Evolutionary conservation across 2,797 vertebrate species (phyloP).

Genomic region (Macropus fuliginosus): DNA sequence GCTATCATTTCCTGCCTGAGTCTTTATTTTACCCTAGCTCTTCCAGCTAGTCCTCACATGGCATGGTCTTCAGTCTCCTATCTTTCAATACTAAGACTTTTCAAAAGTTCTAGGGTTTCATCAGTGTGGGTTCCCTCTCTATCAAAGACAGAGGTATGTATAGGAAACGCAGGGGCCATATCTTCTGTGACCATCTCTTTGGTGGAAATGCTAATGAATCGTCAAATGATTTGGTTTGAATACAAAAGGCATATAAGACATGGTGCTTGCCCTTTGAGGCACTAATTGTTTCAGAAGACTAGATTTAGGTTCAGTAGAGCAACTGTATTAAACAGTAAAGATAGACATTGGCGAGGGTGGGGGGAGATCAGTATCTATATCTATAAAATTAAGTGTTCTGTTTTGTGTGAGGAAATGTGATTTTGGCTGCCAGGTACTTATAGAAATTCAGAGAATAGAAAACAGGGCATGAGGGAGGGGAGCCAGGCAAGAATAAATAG

Average conservation of each 20-base stretch:
- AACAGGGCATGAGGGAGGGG: neutral
- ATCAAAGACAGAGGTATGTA: neutral
- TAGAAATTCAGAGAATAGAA: slow-evolving; percentile 24
- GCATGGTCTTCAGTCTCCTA: neutral
- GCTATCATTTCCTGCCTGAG: neutral
- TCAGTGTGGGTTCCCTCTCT: neutral
- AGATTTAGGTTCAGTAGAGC: slow-evolving; percentile 35
- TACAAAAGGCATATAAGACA: slow-evolving; percentile 13
- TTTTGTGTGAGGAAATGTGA: neutral
- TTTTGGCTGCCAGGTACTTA: slow-evolving; percentile 28
- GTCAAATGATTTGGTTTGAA: neutral
- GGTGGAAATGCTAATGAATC: neutral
- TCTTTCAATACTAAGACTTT: neutral
- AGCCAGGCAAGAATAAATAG: slow-evolving; percentile 27
- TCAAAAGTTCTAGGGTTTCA: neutral
- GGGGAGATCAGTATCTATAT: neutral
- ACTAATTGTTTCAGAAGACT: slow-evolving; percentile 38
- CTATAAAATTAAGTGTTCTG: slow-evolving; percentile 39
- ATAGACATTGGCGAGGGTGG: neutral
- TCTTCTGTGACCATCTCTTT: neutral
- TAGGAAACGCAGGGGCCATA: neutral
- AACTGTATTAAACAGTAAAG: slow-evolving; percentile 5
- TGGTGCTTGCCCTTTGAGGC: slow-evolving; percentile 39
- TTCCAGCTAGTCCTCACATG: neutral
- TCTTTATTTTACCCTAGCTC: neutral